Conservation (phyloP, 1,140 invertebrate species). For the Drosophila pandora region DNA sequence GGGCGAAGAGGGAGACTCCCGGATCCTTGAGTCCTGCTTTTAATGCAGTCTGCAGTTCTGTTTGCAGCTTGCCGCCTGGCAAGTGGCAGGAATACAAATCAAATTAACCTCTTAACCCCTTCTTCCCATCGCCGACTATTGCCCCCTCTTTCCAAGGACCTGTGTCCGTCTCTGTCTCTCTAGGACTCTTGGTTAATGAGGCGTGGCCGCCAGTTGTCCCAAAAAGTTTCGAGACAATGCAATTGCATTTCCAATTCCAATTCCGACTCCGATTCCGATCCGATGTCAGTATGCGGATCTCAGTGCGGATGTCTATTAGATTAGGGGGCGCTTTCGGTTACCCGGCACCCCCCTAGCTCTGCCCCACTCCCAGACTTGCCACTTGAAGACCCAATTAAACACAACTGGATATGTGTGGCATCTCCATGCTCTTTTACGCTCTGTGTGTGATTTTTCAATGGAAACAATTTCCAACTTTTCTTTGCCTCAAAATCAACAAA, state of each 20-base stretch:
- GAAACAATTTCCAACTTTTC: conserved; percentile 73
- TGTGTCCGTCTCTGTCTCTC: background rate
- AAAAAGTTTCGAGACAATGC: conserved; percentile 38
- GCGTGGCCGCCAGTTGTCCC: conserved; percentile 9
- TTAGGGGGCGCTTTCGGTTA: background rate
- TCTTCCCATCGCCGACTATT: background rate
- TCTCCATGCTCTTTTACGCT: conserved; percentile 1
- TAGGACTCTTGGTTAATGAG: conserved; percentile 28
- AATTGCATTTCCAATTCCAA: conserved; percentile 4
- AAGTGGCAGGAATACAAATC: conserved; percentile 76
- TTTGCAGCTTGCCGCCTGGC: conserved; percentile 24
- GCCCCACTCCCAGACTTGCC: background rate
- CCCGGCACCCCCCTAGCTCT: background rate
- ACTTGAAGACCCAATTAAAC: conserved; percentile 41
- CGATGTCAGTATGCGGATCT: conserved; percentile 1
- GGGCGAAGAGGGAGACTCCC: background rate
- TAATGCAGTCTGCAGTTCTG: conserved; percentile 59
- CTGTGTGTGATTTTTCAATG: conserved; percentile 49
- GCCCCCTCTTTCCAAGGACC: background rate
- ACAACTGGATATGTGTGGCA: conserved; percentile 35
- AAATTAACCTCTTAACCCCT: conserved; percentile 58
- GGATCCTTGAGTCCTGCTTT: conserved; percentile 14
- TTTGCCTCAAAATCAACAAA: conserved; percentile 68
- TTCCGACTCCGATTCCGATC: background rate
- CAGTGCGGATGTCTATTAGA: conserved; percentile 1